These are phyloP conservation scores for Tricholaema leucomelas DNA, from an alignment of 2,113 vertebrate genomes.

Conservation along the genomic window DNA sequence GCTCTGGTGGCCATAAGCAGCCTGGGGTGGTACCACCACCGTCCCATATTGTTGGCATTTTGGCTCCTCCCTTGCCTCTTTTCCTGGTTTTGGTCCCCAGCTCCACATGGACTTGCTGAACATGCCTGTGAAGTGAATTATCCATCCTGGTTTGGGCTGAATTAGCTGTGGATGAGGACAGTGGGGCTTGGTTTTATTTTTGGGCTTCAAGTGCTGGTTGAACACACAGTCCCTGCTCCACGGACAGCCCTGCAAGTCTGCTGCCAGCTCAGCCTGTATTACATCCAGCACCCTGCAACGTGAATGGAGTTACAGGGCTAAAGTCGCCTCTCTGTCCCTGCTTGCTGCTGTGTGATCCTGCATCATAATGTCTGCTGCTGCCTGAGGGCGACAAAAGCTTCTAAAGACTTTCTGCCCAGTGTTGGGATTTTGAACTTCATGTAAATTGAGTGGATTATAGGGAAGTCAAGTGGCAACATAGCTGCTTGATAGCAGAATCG, in stretches of 20 bases:
- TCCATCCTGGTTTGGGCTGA: background rate
- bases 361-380: background rate
- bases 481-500: background rate
- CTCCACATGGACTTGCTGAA: rapidly evolving
- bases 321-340: background rate
- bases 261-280: background rate
- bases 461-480: constrained; percentile 23
- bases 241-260: background rate
- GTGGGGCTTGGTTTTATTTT: background rate
- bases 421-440: background rate
- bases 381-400: background rate
- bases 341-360: rapidly evolving
- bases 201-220: background rate
- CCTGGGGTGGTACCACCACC: background rate
- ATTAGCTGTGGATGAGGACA: background rate
- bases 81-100: background rate
- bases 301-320: background rate
- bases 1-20: background rate
- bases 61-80: background rate
- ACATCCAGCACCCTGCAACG: background rate
- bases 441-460: background rate
- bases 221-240: background rate
- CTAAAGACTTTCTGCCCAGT: background rate
- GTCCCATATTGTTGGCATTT: background rate
- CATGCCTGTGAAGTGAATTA: background rate